These are phyloP conservation scores for Gambusia holbrooki DNA, from an alignment of 2,113 vertebrate species.

Conservation along the genomic window DNA sequence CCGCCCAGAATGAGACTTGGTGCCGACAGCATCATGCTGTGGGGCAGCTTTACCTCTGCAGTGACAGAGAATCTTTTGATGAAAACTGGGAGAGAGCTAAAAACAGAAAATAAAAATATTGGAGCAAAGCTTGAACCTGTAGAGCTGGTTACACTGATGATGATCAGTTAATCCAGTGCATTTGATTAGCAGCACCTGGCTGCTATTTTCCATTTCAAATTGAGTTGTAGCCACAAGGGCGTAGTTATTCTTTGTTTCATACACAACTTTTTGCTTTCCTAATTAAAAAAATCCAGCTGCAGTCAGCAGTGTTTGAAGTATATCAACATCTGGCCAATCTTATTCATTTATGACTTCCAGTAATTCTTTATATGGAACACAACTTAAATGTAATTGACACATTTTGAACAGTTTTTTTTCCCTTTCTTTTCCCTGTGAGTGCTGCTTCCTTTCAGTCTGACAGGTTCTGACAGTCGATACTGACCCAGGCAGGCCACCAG, in stretches of 20 bases:
- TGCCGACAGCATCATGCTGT: no score
- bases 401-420: not conserved
- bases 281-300: not conserved
- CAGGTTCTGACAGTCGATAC: constrained; percentile 52
- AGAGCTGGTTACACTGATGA: not conserved
- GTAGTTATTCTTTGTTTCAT: not conserved
- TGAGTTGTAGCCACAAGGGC: not conserved
- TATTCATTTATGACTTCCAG: not conserved
- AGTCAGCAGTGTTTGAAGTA: not conserved
- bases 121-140: not conserved
- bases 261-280: not conserved
- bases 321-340: not conserved
- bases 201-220: not conserved
- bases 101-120: no score
- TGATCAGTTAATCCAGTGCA: not conserved
- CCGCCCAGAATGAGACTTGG: no score
- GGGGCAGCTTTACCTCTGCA: no score
- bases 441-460: not conserved
- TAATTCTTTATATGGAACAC: not conserved
- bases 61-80: no score
- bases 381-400: not conserved
- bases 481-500: constrained; percentile 96
- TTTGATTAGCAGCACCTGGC: not conserved
- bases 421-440: not conserved
- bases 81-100: no score